Conservation (phyloP, 2,113 vertebrate species). For the Malurus elegans region DNA sequence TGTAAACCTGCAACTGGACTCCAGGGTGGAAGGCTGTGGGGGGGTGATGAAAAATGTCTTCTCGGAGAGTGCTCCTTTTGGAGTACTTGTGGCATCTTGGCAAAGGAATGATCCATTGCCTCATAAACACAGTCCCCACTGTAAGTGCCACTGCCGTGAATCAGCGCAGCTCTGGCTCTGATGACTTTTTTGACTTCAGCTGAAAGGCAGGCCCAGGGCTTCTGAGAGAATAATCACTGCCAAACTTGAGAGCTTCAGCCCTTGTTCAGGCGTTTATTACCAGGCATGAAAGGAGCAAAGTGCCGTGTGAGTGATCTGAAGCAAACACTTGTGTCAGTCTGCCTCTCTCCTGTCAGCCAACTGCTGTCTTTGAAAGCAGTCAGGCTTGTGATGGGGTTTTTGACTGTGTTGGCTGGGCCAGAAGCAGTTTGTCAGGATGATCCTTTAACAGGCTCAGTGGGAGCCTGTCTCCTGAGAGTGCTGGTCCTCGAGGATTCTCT, state of each 20-base stretch:
- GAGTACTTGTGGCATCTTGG: background rate
- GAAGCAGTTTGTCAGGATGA: background rate
- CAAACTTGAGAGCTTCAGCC: background rate
- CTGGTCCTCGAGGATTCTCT: background rate
- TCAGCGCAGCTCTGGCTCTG: background rate
- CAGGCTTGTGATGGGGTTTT: background rate
- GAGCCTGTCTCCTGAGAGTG: background rate
- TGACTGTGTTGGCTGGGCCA: background rate
- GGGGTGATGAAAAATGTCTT: background rate
- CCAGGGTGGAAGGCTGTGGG: background rate
- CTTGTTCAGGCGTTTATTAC: background rate
- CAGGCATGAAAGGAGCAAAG: background rate
- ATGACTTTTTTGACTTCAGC: background rate
- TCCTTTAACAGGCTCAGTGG: background rate
- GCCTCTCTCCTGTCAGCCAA: background rate
- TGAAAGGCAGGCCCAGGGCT: background rate
- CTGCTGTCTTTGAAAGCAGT: background rate
- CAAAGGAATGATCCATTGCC: background rate
- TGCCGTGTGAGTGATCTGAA: background rate
- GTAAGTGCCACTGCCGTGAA: background rate
- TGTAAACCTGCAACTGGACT: background rate
- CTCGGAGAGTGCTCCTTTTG: background rate
- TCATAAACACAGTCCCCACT: background rate
- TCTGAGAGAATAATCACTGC: background rate
- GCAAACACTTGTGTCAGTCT: background rate